Conservation (phyloP, 1,140 invertebrate genomes). For the Pogonognathellus flavescens region DNA sequence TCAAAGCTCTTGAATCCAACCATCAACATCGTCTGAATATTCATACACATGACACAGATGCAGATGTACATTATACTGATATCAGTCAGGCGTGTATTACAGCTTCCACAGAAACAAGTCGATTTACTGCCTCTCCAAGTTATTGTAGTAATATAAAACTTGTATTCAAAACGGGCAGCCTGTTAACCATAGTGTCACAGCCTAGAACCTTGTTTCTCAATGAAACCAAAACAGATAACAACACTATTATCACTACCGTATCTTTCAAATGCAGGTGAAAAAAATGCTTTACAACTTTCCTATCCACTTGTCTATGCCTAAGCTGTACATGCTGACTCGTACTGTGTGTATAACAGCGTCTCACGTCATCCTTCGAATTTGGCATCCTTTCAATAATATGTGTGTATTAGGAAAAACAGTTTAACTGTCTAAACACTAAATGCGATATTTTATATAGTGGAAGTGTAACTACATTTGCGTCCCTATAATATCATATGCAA, state of each 20-base stretch:
- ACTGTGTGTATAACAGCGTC: neutral
- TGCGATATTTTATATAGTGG: too few relatives aligned
- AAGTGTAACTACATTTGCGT: too few relatives aligned
- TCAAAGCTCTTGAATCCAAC: neutral
- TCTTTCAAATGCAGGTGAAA: conserved; percentile 34
- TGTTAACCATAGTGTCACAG: conserved; percentile 10
- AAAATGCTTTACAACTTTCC: conserved; percentile 12
- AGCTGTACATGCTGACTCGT: neutral
- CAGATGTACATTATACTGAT: neutral
- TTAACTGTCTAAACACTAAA: too few relatives aligned
- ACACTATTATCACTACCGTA: conserved; percentile 22
- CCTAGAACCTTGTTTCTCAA: conserved; percentile 22
- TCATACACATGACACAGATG: conserved; percentile 22
- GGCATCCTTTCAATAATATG: conserved; percentile 32
- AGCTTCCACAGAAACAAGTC: neutral
- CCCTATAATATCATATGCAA: too few relatives aligned
- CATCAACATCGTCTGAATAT: neutral
- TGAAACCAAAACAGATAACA: conserved; percentile 40
- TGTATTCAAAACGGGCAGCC: conserved; percentile 21
- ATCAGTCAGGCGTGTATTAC: neutral
- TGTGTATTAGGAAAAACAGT: too few relatives aligned
- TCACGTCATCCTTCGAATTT: conserved; percentile 13
- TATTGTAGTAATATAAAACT: conserved; percentile 1
- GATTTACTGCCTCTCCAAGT: neutral
- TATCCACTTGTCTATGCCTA: conserved; percentile 3